These are phyloP conservation scores for Reticulitermes speratus DNA, from an alignment of 1,140 invertebrate species.

Conservation along the genomic window DNA sequence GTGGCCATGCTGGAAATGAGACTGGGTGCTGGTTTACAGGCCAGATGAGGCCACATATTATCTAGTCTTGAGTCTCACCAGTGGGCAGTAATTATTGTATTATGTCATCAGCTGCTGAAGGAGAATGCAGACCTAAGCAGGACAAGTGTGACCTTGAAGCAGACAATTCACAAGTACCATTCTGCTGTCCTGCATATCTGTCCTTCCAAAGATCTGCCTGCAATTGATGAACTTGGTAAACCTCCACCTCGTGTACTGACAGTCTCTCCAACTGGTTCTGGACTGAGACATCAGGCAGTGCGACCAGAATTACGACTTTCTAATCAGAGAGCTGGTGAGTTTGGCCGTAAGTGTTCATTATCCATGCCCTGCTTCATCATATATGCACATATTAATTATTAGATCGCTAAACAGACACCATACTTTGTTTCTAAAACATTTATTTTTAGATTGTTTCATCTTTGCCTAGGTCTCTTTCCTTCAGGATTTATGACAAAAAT, in stretches of 20 bases:
- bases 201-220: slow-evolving; percentile 57
- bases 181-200: slow-evolving; percentile 56
- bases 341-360: not conserved
- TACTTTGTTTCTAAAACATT: too few species aligned
- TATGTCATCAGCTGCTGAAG: slow-evolving; percentile 30
- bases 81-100: not conserved
- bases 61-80: too few species aligned
- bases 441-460: too few species aligned
- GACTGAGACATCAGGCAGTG: slow-evolving; percentile 42
- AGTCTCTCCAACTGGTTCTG: slow-evolving; percentile 15
- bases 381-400: not conserved
- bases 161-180: slow-evolving; percentile 57
- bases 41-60: too few species aligned
- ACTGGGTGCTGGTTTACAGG: too few species aligned
- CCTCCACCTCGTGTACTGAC: slow-evolving; percentile 33
- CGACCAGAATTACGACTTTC: slow-evolving; percentile 49
- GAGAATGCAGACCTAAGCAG: slow-evolving; percentile 32
- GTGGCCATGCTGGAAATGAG: too few species aligned
- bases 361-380: not conserved
- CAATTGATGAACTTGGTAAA: slow-evolving; percentile 49
- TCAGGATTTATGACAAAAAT: too few species aligned
- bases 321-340: slow-evolving; percentile 19
- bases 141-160: slow-evolving; percentile 48
- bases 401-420: too few species aligned
- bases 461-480: too few species aligned